These are phyloP conservation scores for Erpornis zantholeuca DNA, from an alignment of 2,113 vertebrate species.

Conservation along the genomic window DNA sequence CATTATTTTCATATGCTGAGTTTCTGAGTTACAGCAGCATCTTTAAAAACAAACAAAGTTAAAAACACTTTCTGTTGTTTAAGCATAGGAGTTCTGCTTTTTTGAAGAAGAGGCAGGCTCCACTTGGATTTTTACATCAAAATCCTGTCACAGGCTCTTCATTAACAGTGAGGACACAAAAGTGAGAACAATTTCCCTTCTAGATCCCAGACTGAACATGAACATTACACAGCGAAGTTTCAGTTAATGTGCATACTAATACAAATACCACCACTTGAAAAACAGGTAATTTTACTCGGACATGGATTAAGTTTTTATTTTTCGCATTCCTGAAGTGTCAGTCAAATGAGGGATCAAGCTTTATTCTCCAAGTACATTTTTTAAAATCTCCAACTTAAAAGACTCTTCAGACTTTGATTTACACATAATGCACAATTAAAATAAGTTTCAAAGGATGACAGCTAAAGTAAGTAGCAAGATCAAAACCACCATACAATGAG, in stretches of 20 bases:
- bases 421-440: neutral
- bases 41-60: neutral
- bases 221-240: neutral
- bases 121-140: neutral
- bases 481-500: neutral
- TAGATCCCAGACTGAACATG: neutral
- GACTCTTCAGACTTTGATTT: neutral
- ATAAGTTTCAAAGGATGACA: neutral
- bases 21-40: neutral
- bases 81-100: neutral
- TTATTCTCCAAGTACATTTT: neutral
- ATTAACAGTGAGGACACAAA: neutral
- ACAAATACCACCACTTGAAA: neutral
- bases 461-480: neutral
- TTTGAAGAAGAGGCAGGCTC: neutral
- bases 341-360: neutral
- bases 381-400: neutral
- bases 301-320: neutral
- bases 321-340: neutral
- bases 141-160: neutral
- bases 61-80: neutral
- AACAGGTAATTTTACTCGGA: neutral
- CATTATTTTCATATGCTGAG: neutral
- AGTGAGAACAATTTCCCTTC: neutral
- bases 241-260: neutral